Evolutionary conservation across 2,888 invertebrate genomes (phyloP).

Genomic region (Drosophila ezoana): DNA sequence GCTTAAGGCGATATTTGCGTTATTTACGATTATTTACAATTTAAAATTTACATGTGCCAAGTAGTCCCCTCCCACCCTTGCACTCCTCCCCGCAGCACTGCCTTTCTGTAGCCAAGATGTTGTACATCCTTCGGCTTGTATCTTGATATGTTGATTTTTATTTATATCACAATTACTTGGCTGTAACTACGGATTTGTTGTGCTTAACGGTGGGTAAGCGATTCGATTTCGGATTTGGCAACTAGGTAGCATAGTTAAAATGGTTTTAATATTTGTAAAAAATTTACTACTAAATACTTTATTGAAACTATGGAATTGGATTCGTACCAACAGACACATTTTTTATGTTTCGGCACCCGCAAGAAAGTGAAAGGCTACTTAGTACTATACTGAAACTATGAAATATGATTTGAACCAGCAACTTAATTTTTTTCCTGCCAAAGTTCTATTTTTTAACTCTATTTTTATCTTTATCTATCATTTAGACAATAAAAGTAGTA

Average conservation of each 20-base stretch:
- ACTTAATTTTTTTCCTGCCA: too few relatives aligned
- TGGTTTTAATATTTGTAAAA: background rate
- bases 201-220: constrained; percentile 43
- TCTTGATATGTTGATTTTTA: constrained; percentile 77
- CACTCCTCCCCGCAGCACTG: background rate
- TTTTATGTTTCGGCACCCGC: too few relatives aligned
- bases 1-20: constrained; percentile 82
- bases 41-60: constrained; percentile 77
- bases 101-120: constrained; percentile 17
- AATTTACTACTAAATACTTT: background rate
- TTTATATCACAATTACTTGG: constrained; percentile 72
- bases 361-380: too few relatives aligned
- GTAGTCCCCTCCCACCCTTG: constrained; percentile 6
- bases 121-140: constrained; percentile 66
- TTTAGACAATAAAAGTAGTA: too few relatives aligned
- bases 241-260: background rate
- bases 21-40: constrained; percentile 83
- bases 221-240: background rate
- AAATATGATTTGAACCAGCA: too few relatives aligned
- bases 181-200: constrained; percentile 51
- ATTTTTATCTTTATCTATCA: too few relatives aligned
- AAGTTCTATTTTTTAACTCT: too few relatives aligned
- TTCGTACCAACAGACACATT: too few relatives aligned
- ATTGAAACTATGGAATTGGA: too few relatives aligned
- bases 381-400: too few relatives aligned